A percentile compares a stretch with the other conserved stretches of the same genome.
Conservation (phyloP, 1,140 invertebrate genomes). For the Aleiodes sp. region DNA sequence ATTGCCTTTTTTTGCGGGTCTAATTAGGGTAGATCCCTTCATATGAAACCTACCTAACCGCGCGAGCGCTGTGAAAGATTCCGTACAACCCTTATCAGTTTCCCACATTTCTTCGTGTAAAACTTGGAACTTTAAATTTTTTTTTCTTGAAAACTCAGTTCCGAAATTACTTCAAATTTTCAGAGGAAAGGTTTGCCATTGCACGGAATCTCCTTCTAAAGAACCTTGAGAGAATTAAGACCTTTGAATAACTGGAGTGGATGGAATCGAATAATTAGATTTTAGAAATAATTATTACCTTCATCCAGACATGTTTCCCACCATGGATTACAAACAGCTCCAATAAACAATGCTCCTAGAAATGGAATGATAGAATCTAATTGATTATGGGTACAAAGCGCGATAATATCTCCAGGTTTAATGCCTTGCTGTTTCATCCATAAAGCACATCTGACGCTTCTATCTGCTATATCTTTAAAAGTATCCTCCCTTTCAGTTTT, state of each 20-base stretch:
- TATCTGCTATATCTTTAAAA: conserved; percentile 50
- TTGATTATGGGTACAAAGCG: conserved; percentile 61
- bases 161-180: conserved; percentile 11
- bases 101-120: no score
- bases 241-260: no score
- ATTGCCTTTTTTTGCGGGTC: no score
- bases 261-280: no score
- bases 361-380: conserved; percentile 62
- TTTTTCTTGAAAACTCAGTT: no score
- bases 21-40: no score
- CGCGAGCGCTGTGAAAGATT: no score
- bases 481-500: conserved; percentile 60
- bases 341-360: conserved; percentile 59
- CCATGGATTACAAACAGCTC: conserved; percentile 46
- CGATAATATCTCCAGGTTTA: conserved; percentile 57
- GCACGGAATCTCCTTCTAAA: no score
- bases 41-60: no score
- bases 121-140: no score
- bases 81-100: no score
- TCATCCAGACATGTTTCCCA: conserved; percentile 33
- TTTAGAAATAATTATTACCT: conserved; percentile 22
- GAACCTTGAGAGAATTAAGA: no score
- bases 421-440: conserved; percentile 58
- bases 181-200: not conserved
- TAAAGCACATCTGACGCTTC: conserved; percentile 58